Evolutionary conservation across 2,113 vertebrate genomes (phyloP).

Genomic region (Laticauda colubrina): DNA sequence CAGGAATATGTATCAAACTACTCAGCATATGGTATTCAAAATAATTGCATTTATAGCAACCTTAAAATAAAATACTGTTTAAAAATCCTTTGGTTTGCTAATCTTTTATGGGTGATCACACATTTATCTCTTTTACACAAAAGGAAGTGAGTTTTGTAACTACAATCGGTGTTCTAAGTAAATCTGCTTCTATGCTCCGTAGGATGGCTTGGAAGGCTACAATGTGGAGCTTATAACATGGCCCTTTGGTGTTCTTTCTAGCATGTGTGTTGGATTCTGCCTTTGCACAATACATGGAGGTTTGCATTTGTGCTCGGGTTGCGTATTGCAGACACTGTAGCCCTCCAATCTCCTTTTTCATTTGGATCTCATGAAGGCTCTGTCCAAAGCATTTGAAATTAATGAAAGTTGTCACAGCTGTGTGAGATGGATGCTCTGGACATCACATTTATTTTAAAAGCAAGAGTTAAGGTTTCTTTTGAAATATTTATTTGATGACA

Average conservation of each 20-base stretch:
- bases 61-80: slow-evolving; percentile 55
- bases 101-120: slow-evolving; percentile 58
- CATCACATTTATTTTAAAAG: neutral
- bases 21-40: slow-evolving; percentile 40
- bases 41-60: slow-evolving; percentile 55
- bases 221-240: slow-evolving; percentile 18
- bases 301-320: neutral
- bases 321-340: neutral
- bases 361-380: neutral
- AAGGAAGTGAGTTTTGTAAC: slow-evolving; percentile 28
- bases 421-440: neutral
- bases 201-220: slow-evolving; percentile 53
- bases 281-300: slow-evolving; percentile 16
- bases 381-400: neutral
- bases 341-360: neutral
- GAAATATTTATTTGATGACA: neutral
- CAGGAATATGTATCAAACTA: slow-evolving; percentile 48
- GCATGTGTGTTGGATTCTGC: neutral
- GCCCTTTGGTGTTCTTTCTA: neutral
- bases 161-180: slow-evolving; percentile 11
- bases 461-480: neutral
- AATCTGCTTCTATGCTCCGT: slow-evolving; percentile 40
- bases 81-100: slow-evolving; percentile 64
- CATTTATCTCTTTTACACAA: slow-evolving; percentile 43
- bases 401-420: neutral